These are phyloP conservation scores for Therioaphis trifolii DNA, from an alignment of 2,888 invertebrate genomes.

Conservation along the genomic window DNA sequence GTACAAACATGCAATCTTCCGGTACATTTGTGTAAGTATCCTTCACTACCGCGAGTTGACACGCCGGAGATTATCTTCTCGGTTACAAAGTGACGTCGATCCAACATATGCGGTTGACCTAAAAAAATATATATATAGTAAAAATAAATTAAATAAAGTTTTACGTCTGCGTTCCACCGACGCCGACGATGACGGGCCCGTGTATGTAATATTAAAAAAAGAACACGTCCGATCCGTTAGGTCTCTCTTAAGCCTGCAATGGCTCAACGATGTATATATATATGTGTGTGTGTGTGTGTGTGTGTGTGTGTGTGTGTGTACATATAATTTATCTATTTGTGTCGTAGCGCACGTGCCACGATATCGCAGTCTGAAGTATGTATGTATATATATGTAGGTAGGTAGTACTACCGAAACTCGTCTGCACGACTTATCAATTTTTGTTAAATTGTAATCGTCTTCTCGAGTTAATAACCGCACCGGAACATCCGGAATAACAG, in stretches of 20 bases:
- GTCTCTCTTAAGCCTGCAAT: not conserved
- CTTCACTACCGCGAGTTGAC: not conserved
- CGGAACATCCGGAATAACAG: no score
- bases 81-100: not conserved
- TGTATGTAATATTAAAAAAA: not conserved
- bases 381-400: not conserved
- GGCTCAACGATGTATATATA: not conserved
- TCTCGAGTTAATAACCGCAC: not conserved
- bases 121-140: not conserved
- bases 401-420: not conserved
- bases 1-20: no score
- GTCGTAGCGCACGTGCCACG: no score
- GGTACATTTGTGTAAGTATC: not conserved
- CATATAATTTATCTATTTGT: not conserved
- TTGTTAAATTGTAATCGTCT: not conserved
- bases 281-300: no score
- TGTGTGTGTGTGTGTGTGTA: no score
- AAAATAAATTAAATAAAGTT: not conserved
- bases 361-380: no score
- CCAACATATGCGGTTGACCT: not conserved
- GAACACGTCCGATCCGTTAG: not conserved
- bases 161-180: not conserved
- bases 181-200: not conserved
- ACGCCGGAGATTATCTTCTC: not conserved
- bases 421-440: not conserved